Conservation (phyloP, 2,113 vertebrate species). For the Hippocampus abdominalis region DNA sequence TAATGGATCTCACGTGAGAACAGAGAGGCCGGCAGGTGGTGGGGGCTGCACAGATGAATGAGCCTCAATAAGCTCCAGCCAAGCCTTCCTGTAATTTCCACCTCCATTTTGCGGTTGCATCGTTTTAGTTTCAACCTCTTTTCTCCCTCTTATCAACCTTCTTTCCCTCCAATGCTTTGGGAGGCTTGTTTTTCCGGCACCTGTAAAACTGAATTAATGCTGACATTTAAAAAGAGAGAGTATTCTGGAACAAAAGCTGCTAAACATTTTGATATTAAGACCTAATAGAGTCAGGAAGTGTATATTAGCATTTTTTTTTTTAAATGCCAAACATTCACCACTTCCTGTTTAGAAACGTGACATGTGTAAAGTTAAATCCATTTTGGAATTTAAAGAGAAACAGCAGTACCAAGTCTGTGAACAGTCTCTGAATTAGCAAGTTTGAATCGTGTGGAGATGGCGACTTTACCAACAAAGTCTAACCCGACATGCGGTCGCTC, state of each 20-base stretch:
- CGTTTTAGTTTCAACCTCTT: constrained; percentile 14
- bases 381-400: too few species aligned
- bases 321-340: background rate
- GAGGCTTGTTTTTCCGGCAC: constrained; percentile 3
- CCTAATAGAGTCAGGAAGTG: background rate
- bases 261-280: background rate
- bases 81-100: constrained; percentile 45
- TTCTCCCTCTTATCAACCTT: constrained; percentile 17
- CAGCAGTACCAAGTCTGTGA: too few species aligned
- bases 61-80: constrained; percentile 29
- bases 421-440: background rate
- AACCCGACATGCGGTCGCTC: background rate
- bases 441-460: background rate
- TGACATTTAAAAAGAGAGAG: background rate
- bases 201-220: background rate
- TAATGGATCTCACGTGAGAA: constrained; percentile 67
- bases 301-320: background rate
- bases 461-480: background rate
- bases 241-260: background rate
- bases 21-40: constrained; percentile 27
- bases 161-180: background rate
- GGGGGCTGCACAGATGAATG: constrained; percentile 11
- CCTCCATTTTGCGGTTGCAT: constrained; percentile 18
- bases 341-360: background rate
- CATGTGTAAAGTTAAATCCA: too few species aligned